Conservation (phyloP, 2,888 invertebrate genomes). For the Eumerus sabulonum region DNA sequence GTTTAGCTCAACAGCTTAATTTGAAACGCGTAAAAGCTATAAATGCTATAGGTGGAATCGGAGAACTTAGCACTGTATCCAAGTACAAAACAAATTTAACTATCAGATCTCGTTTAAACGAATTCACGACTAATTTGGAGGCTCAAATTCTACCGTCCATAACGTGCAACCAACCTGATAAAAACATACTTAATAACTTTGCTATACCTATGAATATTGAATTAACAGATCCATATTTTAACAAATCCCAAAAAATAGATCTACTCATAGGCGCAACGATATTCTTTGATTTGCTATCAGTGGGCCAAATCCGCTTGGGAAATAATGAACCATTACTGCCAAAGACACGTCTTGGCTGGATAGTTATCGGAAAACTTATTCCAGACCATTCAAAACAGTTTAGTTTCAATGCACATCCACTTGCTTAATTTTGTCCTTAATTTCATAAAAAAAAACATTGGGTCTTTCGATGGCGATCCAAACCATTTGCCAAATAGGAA, state of each 20-base stretch:
- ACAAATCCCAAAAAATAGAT: slow-evolving; percentile 4
- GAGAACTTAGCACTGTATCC: background rate
- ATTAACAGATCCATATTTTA: slow-evolving; percentile 3
- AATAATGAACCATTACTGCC: slow-evolving; percentile 18
- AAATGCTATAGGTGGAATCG: slow-evolving; percentile 10
- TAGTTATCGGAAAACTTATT: background rate
- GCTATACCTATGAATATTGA: background rate
- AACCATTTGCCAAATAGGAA: no score
- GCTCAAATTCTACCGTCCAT: slow-evolving; percentile 20
- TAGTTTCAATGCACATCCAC: no score
- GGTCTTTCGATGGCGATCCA: no score
- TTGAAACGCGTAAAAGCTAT: background rate
- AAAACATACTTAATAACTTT: background rate
- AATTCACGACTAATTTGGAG: slow-evolving; percentile 1
- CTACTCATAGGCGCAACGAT: slow-evolving; percentile 24
- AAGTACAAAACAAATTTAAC: slow-evolving; percentile 8
- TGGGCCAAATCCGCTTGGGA: slow-evolving; percentile 21
- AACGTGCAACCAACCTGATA: slow-evolving; percentile 7
- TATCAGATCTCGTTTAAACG: slow-evolving; percentile 5
- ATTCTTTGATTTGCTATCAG: slow-evolving; percentile 27
- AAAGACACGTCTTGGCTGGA: slow-evolving; percentile 30
- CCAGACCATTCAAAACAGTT: no score
- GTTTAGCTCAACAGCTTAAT: slow-evolving; percentile 4
- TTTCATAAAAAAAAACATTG: no score
- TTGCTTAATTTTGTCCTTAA: no score